Evolutionary conservation across 2,888 invertebrate genomes (phyloP).

Genomic region (Orthosia cruda): DNA sequence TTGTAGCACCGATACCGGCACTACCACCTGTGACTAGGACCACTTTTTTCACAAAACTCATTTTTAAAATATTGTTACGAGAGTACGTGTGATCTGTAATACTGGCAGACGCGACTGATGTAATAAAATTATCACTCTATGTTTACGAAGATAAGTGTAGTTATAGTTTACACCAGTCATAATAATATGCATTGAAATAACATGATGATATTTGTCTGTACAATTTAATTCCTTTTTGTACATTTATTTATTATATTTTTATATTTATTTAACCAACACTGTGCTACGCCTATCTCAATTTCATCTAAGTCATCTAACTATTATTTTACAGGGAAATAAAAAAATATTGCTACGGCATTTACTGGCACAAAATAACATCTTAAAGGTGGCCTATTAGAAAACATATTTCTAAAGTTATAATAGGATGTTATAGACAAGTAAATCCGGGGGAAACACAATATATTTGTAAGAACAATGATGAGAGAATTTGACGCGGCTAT

Average conservation of each 20-base stretch:
- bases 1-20: slow-evolving; percentile 79
- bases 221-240: too few relatives aligned
- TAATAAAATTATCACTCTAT: slow-evolving; percentile 14
- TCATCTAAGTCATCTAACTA: too few relatives aligned
- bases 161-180: too few relatives aligned
- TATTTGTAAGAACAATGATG: not conserved
- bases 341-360: too few relatives aligned
- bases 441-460: not conserved
- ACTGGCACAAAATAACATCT: too few relatives aligned
- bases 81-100: slow-evolving; percentile 23
- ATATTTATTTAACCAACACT: too few relatives aligned
- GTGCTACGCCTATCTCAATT: too few relatives aligned
- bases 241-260: too few relatives aligned
- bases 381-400: too few relatives aligned
- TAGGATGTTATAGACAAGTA: not conserved
- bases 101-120: not conserved
- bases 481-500: not conserved
- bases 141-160: slow-evolving; percentile 8
- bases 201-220: not conserved
- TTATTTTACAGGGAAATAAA: too few relatives aligned
- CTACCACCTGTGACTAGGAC: slow-evolving; percentile 79
- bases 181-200: not conserved
- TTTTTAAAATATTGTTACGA: slow-evolving; percentile 33
- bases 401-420: not conserved
- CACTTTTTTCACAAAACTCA: slow-evolving; percentile 78